phyloP scores from a whole-genome alignment of 2,888 invertebrate genomes.

The Bugula neritina region DNA sequence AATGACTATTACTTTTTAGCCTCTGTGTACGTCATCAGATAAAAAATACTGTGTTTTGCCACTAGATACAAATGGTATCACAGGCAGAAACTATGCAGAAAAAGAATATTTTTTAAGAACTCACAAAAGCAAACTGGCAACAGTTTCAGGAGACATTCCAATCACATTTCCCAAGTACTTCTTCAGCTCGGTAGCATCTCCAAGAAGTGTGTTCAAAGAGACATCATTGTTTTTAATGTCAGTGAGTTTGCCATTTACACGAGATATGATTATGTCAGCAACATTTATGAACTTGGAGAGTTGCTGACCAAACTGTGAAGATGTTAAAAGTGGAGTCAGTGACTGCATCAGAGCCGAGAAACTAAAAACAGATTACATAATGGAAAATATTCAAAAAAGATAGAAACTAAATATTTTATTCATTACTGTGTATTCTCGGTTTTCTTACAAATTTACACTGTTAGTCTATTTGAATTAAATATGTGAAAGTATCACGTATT shows the following conservation, averaged over 20 bases:
- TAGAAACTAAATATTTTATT: too few species aligned
- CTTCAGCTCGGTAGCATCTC: conserved; percentile 33
- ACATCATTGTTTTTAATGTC: conserved; percentile 31
- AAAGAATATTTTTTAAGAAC: not conserved
- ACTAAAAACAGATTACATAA: conserved; percentile 5
- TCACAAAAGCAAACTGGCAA: not conserved
- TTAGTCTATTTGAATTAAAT: too few species aligned
- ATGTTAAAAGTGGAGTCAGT: not conserved
- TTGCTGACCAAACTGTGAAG: conserved; percentile 23
- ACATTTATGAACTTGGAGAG: conserved; percentile 14
- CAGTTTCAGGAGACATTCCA: conserved; percentile 28
- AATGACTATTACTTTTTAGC: too few species aligned
- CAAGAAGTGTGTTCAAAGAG: conserved; percentile 32
- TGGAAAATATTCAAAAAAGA: too few species aligned
- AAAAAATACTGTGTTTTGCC: too few species aligned
- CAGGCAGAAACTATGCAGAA: too few species aligned
- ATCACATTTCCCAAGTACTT: conserved; percentile 34
- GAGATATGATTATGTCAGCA: not conserved
- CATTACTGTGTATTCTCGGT: too few species aligned
- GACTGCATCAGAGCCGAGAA: not conserved
- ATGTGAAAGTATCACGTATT: too few species aligned
- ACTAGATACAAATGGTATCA: too few species aligned
- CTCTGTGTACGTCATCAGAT: too few species aligned
- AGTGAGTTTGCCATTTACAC: conserved; percentile 2
- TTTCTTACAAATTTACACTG: too few species aligned